Conservation (phyloP, 2,888 invertebrate species). For the Caenorhabditis sinica region DNA sequence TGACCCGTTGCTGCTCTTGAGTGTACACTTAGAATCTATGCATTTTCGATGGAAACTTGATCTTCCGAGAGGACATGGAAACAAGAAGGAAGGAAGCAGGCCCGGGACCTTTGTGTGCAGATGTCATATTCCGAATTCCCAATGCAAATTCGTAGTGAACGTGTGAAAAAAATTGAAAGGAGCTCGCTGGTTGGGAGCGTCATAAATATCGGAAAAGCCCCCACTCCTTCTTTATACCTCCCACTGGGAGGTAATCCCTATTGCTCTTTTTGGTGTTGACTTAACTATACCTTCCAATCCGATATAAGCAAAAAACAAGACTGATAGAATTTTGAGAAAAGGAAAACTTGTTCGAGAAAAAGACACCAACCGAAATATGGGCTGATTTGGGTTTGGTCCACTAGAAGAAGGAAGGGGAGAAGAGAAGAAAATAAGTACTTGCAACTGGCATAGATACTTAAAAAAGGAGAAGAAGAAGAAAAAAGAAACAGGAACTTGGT, state of each 20-base stretch:
- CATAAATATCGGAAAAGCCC: conserved; percentile 25
- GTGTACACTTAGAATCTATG: conserved; percentile 38
- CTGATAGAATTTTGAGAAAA: conserved; percentile 13
- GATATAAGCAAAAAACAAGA: neutral
- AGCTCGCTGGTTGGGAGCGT: neutral
- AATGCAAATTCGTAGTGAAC: conserved; percentile 41
- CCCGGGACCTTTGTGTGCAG: conserved; percentile 1
- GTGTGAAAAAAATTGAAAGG: conserved; percentile 38
- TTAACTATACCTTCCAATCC: conserved; percentile 4
- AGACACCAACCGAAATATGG: neutral
- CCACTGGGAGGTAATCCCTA: conserved; percentile 9
- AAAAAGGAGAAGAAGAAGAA: conserved; percentile 2
- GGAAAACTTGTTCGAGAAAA: neutral
- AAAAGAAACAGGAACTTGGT: conserved; percentile 35
- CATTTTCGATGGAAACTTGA: conserved; percentile 60
- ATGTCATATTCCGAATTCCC: conserved; percentile 49
- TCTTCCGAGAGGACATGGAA: conserved; percentile 52
- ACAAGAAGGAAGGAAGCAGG: conserved; percentile 23
- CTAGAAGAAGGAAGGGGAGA: neutral
- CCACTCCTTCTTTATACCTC: neutral
- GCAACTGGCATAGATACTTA: conserved; percentile 8
- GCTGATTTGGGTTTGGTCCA: neutral
- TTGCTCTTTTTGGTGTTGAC: neutral
- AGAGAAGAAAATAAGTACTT: conserved; percentile 6
- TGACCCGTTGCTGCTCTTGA: conserved; percentile 1